Base-by-base conservation (phyloP, 2,797 vertebrate genomes). In the Enteromius fasciolatus region DNA sequence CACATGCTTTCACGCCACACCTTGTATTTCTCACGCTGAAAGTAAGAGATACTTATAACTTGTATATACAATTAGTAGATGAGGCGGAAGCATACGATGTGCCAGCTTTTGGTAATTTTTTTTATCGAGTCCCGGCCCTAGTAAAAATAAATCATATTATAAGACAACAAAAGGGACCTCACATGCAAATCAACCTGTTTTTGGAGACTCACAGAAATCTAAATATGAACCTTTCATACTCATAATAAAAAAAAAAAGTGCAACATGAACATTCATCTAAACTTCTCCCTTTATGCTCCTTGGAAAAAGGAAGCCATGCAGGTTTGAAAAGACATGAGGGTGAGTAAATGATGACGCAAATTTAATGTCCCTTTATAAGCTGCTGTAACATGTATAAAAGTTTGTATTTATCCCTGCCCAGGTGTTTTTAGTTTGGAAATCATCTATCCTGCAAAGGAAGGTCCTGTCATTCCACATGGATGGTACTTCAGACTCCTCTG, bases 371-470 rank as follows among this genome's bases (percentile, higher is more conserved):
- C 57, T 61, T 61, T 28, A 61, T 25, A 18, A 54, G n/a, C 20
- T 28, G 25, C 54, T 63, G 25, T 4, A 23, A 23, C 20, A 54
- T n/a, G 18, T 7, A 6, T 28, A 15, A 15, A 5, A 31, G 3
- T 48, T 64, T 25, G 70, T n/a, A 8, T 54, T 54, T 31, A 69
- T 11, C 54, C 52, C 1, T 20, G 7, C n/a, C 11, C 86, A 99
- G 97, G 96, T 95, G 75, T 99, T 99, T 90, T 89, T 99, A 86
- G 96, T 98, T 78, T 94, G 95, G 76, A 98, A 94, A 89, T 98
- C 96, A 0, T 82, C 94, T 12, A 91, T 88, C 73, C 89, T 97
- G 86, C 97, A 98, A 89, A 97, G 93, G 89, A 99, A 98, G 81
- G 94, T 98, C 18, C 93, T 98, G 61, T 97, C 95, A n/a, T 92